These are phyloP conservation scores for Malurus leucopterus DNA, from an alignment of 2,797 vertebrate species.

Conservation along the genomic window DNA sequence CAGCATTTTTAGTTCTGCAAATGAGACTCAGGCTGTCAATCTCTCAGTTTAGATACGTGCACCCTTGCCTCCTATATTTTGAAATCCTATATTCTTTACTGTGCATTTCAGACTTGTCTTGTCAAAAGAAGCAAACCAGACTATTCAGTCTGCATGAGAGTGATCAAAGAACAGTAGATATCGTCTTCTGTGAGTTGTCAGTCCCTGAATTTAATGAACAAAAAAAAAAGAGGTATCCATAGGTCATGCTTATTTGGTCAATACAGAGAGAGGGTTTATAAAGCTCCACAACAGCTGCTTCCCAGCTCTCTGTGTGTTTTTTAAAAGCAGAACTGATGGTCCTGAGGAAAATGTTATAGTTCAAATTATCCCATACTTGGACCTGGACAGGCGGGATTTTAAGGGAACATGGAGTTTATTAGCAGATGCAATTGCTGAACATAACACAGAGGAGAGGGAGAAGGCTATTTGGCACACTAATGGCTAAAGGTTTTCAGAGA, in stretches of 20 bases:
- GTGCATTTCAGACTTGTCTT: background rate
- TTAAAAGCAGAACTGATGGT: background rate
- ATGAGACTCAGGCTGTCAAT: background rate
- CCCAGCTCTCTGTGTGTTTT: background rate
- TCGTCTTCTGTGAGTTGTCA: background rate
- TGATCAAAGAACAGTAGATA: background rate
- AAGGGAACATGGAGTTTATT: conserved; percentile 5
- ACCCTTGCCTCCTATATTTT: background rate
- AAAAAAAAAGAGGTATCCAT: background rate
- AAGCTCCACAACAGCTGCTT: background rate
- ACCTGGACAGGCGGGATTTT: background rate
- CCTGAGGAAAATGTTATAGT: background rate
- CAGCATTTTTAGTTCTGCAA: background rate
- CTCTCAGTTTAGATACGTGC: rapidly evolving
- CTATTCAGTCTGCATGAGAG: background rate
- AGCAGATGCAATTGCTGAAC: conserved; percentile 8
- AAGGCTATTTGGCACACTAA: conserved; percentile 13
- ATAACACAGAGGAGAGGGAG: background rate
- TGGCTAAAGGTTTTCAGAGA: conserved; percentile 48
- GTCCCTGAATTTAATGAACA: background rate
- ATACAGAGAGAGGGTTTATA: background rate
- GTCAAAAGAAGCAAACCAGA: background rate
- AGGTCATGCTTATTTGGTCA: background rate
- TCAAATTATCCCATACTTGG: background rate
- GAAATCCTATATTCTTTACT: background rate